Conservation (phyloP, 2,797 vertebrate genomes). For the Epinephelus malabaricus region DNA sequence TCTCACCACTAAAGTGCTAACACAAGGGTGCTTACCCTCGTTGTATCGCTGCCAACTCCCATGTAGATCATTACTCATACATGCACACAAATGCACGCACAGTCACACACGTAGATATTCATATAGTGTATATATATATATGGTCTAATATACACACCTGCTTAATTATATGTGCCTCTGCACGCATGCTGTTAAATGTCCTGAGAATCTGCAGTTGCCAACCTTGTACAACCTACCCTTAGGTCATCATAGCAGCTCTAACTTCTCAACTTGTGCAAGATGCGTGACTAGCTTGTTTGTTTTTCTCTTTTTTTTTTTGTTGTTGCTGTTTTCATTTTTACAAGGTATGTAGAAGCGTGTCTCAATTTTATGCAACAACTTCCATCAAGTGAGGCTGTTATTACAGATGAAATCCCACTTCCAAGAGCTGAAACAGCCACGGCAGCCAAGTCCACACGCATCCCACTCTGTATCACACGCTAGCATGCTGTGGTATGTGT, state of each 20-base stretch:
- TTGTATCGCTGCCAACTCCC: constrained; percentile 56
- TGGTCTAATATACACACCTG: constrained; percentile 51
- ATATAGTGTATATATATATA: not conserved
- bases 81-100: constrained; percentile 42
- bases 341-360: constrained; percentile 81
- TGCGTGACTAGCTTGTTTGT: constrained; percentile 84
- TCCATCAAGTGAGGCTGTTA: constrained; percentile 76
- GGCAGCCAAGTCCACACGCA: constrained; percentile 68
- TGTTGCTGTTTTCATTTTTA: constrained; percentile 80
- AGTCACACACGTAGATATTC: constrained; percentile 19
- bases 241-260: constrained; percentile 66
- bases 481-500: constrained; percentile 62
- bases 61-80: constrained; percentile 57
- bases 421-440: constrained; percentile 68
- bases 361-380: constrained; percentile 82
- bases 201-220: constrained; percentile 53
- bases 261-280: constrained; percentile 73
- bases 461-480: constrained; percentile 77
- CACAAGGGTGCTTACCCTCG: constrained; percentile 51
- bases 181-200: constrained; percentile 32
- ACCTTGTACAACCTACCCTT: constrained; percentile 38
- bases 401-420: constrained; percentile 77
- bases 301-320: constrained; percentile 62
- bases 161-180: constrained; percentile 33
- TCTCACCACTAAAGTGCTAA: constrained; percentile 61